These are phyloP conservation scores for Parnassius apollo DNA, from an alignment of 2,888 invertebrate genomes.

Conservation along the genomic window DNA sequence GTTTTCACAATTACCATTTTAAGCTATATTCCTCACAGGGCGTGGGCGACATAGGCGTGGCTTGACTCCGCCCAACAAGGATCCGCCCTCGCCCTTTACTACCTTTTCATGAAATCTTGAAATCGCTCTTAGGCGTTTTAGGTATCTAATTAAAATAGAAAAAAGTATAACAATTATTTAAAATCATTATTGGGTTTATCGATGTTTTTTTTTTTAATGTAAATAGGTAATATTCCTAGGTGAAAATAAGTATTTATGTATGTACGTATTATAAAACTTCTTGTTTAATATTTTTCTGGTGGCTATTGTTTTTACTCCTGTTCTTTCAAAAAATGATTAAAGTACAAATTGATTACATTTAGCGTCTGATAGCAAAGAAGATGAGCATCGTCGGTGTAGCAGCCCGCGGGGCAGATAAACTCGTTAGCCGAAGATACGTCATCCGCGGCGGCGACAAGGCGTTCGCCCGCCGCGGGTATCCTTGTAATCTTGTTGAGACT, in stretches of 20 bases:
- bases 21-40: constrained; percentile 67
- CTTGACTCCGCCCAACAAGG: constrained; percentile 69
- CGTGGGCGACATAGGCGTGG: constrained; percentile 72
- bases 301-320: constrained; percentile 2
- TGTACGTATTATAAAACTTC: too few relatives aligned
- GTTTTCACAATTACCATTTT: constrained; percentile 52
- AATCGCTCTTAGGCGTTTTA: constrained; percentile 49
- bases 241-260: too few relatives aligned
- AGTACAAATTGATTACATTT: constrained; percentile 62
- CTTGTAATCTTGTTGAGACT: constrained; percentile 74
- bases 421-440: constrained; percentile 74
- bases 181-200: too few relatives aligned
- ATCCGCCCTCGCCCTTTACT: constrained; percentile 76
- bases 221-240: neutral
- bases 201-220: neutral
- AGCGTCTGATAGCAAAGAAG: constrained; percentile 61
- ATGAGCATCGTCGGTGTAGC: constrained; percentile 57
- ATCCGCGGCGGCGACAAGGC: constrained; percentile 48
- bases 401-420: constrained; percentile 80
- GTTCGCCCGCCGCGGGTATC: constrained; percentile 61
- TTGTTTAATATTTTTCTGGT: neutral
- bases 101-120: constrained; percentile 66
- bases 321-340: constrained; percentile 36
- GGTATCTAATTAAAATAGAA: constrained; percentile 41
- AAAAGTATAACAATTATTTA: too few relatives aligned